These are phyloP conservation scores for Agriotes lineatus DNA, from an alignment of 2,888 invertebrate species.

Conservation along the genomic window DNA sequence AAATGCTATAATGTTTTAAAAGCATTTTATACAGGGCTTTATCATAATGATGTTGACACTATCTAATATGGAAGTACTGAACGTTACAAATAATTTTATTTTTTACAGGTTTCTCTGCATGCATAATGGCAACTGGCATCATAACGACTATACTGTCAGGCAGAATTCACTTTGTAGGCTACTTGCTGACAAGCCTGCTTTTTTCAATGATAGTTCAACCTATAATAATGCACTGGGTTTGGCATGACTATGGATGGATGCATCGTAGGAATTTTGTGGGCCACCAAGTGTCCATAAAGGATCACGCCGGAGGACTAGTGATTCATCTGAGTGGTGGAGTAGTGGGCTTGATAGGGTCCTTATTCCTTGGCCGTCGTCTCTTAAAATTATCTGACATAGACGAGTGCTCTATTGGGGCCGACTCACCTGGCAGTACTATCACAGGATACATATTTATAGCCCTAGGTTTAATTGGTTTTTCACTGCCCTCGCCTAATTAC, in stretches of 20 bases:
- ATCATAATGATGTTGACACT: too few relatives aligned
- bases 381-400: constrained; percentile 59
- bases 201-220: constrained; percentile 59
- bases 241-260: constrained; percentile 62
- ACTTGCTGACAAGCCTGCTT: constrained; percentile 53
- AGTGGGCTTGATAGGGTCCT: constrained; percentile 58
- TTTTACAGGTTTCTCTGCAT: constrained; percentile 57
- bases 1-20: too few relatives aligned
- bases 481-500: constrained; percentile 45
- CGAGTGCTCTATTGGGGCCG: constrained; percentile 57
- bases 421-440: constrained; percentile 49
- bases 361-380: constrained; percentile 60
- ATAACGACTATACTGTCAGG: constrained; percentile 58
- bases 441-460: constrained; percentile 58
- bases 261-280: constrained; percentile 45
- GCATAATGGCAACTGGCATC: constrained; percentile 59
- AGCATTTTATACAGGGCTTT: too few relatives aligned
- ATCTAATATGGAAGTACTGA: too few relatives aligned
- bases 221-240: constrained; percentile 62
- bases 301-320: constrained; percentile 57
- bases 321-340: constrained; percentile 60
- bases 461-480: constrained; percentile 56
- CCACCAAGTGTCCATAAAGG: constrained; percentile 53
- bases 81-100: not conserved
- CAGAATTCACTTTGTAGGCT: constrained; percentile 58